Conservation (phyloP, 2,888 invertebrate species). For the Craniophora ligustri region DNA sequence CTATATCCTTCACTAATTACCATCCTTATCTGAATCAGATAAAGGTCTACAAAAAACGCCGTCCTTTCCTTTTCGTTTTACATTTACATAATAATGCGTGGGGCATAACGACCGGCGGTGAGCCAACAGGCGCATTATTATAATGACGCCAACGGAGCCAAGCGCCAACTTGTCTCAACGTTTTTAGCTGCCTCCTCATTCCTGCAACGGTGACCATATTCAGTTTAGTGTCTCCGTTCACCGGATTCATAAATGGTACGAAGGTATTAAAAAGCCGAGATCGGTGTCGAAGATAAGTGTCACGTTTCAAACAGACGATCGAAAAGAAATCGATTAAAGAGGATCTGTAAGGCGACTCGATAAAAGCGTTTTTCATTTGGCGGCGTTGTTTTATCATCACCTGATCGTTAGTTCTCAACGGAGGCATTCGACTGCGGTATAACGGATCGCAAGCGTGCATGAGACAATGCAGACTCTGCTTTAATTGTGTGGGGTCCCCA, state of each 20-base stretch:
- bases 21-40: conserved; percentile 84
- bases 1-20: conserved; percentile 81
- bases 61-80: conserved; percentile 82
- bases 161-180: conserved; percentile 66
- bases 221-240: conserved; percentile 50
- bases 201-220: conserved; percentile 61
- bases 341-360: conserved; percentile 34
- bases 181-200: conserved; percentile 60
- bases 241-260: conserved; percentile 51
- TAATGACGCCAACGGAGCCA: conserved; percentile 72
- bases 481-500: conserved; percentile 81
- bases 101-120: conserved; percentile 80
- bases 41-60: conserved; percentile 74
- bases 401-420: conserved; percentile 53
- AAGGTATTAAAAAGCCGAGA: conserved; percentile 55
- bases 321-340: conserved; percentile 54
- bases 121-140: conserved; percentile 75
- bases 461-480: conserved; percentile 75
- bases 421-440: conserved; percentile 56
- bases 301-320: conserved; percentile 57
- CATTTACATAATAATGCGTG: conserved; percentile 87
- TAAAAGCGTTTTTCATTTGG: conserved; percentile 34
- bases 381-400: conserved; percentile 54
- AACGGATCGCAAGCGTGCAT: conserved; percentile 72
- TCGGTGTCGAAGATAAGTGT: conserved; percentile 62